These are phyloP conservation scores for Catharus bicknelli DNA, from an alignment of 2,113 vertebrate species.

Conservation along the genomic window DNA sequence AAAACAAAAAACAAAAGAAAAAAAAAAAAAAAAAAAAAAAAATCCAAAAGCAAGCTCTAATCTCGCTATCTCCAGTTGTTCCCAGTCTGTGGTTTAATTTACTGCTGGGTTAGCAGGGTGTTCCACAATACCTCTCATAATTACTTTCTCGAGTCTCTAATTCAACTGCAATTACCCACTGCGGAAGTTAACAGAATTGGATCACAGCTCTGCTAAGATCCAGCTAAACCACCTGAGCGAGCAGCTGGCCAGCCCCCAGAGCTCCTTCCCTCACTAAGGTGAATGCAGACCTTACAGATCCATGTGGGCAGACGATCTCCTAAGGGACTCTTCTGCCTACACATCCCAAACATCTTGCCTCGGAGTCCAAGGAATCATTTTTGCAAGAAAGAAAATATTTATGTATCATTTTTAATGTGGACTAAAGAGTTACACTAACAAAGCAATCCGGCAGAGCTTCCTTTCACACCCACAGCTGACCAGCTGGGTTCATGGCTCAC, in stretches of 20 bases:
- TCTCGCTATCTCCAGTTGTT: slow-evolving; percentile 52
- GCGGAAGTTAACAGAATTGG: slow-evolving; percentile 44
- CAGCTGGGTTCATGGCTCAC: slow-evolving; percentile 70
- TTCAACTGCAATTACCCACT: slow-evolving; percentile 55
- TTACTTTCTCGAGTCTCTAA: slow-evolving; percentile 55
- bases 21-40: slow-evolving; percentile 43
- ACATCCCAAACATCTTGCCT: background rate
- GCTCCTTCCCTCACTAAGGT: background rate
- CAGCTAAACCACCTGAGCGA: background rate
- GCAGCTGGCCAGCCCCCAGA: slow-evolving; percentile 14
- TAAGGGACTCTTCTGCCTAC: fast-evolving
- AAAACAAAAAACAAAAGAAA: slow-evolving; percentile 11
- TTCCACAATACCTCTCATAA: slow-evolving; percentile 59
- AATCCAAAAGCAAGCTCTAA: background rate
- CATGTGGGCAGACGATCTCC: background rate
- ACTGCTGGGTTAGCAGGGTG: slow-evolving; percentile 63
- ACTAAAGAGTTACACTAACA: slow-evolving; percentile 8
- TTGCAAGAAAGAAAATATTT: background rate
- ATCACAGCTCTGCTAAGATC: slow-evolving; percentile 15
- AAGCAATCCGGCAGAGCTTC: background rate
- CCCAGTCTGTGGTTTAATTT: slow-evolving; percentile 57
- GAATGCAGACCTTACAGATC: background rate
- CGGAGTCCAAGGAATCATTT: background rate
- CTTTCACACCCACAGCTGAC: slow-evolving; percentile 51
- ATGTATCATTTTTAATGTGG: background rate